phyloP scores from a whole-genome alignment of 2,888 invertebrate species.

The Cyrtodaria siliqua region DNA sequence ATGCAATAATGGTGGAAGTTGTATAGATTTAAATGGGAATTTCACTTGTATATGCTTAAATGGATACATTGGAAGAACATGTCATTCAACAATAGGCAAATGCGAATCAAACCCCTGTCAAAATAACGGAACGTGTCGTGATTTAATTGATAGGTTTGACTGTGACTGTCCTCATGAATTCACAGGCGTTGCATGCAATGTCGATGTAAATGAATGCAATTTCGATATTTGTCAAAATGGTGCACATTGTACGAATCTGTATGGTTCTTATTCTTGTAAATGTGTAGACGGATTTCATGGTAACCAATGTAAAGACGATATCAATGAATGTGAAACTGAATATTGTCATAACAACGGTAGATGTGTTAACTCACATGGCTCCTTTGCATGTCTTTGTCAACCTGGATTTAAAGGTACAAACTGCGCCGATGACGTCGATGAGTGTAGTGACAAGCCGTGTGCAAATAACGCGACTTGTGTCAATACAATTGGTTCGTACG shows the following conservation, averaged over 20 bases:
- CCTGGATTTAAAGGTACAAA: conserved; percentile 10
- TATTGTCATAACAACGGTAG: conserved; percentile 20
- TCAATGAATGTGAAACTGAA: conserved; percentile 27
- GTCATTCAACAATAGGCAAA: no score
- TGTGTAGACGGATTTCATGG: conserved; percentile 7
- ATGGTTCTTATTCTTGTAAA: conserved; percentile 6
- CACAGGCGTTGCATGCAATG: conserved; percentile 40
- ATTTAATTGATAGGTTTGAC: no score
- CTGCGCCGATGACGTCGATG: conserved; percentile 30
- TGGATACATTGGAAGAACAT: no score
- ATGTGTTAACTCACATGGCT: conserved; percentile 16
- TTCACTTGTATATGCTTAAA: no score
- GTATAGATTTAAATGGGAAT: no score
- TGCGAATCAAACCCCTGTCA: no score
- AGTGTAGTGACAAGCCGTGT: conserved; percentile 22
- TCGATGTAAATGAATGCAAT: conserved; percentile 36
- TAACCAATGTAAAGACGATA: conserved; percentile 12
- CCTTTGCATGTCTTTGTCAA: conserved; percentile 15
- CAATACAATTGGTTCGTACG: conserved; percentile 51
- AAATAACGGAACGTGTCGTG: neutral
- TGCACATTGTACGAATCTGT: conserved; percentile 38
- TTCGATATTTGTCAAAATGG: conserved; percentile 48
- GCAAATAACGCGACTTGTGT: conserved; percentile 19
- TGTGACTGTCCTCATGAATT: conserved; percentile 14
- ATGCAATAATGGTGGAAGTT: no score